Conservation (phyloP, 2,888 invertebrate species). For the Morpho achilles region DNA sequence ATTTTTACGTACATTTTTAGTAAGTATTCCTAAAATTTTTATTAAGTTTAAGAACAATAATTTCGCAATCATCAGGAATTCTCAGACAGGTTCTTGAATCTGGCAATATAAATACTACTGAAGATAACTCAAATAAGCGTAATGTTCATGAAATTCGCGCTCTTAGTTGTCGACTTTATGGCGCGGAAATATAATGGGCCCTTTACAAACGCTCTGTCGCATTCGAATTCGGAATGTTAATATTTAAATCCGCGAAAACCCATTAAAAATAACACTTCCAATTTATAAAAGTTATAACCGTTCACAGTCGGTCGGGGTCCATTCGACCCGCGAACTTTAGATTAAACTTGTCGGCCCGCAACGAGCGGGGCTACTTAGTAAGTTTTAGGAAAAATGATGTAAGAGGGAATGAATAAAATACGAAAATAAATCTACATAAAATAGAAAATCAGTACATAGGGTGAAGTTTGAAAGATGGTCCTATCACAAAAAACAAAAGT, state of each 20-base stretch:
- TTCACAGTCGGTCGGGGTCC: slow-evolving; percentile 48
- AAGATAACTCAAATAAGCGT: not conserved
- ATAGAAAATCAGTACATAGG: not conserved
- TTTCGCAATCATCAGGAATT: too few relatives aligned
- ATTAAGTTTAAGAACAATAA: too few relatives aligned
- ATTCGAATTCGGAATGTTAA: slow-evolving; percentile 49
- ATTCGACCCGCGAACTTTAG: slow-evolving; percentile 61
- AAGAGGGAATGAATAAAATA: slow-evolving; percentile 6
- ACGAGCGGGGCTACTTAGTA: slow-evolving; percentile 34
- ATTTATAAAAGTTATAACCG: slow-evolving; percentile 72
- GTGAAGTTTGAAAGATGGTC: too few relatives aligned
- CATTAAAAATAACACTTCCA: slow-evolving; percentile 72
- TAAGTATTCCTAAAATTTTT: too few relatives aligned
- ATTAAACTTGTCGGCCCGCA: slow-evolving; percentile 66
- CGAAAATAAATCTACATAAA: not conserved
- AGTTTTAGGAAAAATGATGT: slow-evolving; percentile 32
- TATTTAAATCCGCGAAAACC: slow-evolving; percentile 60
- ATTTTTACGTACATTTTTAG: too few relatives aligned
- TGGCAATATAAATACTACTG: too few relatives aligned
- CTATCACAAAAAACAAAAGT: too few relatives aligned
- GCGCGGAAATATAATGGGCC: slow-evolving; percentile 23
- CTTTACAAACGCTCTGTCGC: slow-evolving; percentile 25
- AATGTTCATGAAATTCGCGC: slow-evolving; percentile 8
- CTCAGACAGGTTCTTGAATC: too few relatives aligned
- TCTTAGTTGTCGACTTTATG: slow-evolving; percentile 14